Conservation (phyloP, 2,888 invertebrate genomes). For the Pheosia gnoma region DNA sequence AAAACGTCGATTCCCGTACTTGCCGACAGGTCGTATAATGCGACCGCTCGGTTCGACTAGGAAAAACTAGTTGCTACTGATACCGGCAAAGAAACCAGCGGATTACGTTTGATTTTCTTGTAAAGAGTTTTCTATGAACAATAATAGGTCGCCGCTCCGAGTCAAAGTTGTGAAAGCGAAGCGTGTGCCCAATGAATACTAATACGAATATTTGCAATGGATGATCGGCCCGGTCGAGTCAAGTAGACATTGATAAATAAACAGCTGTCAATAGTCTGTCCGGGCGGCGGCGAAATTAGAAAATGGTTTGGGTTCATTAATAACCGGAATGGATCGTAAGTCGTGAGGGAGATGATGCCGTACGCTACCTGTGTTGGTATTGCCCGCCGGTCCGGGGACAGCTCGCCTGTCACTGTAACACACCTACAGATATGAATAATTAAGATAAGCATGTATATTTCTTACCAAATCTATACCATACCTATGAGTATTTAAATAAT, state of each 20-base stretch:
- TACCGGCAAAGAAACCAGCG: constrained; percentile 46
- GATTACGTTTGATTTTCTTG: constrained; percentile 59
- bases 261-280: constrained; percentile 71
- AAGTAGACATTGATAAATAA: constrained; percentile 74
- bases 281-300: constrained; percentile 64
- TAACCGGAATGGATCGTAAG: constrained; percentile 70
- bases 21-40: constrained; percentile 57
- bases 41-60: constrained; percentile 29
- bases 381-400: constrained; percentile 41
- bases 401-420: constrained; percentile 2
- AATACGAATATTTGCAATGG: constrained; percentile 64
- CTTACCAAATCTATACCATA: constrained; percentile 24
- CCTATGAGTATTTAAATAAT: constrained; percentile 26
- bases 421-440: constrained; percentile 4
- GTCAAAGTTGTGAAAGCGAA: constrained; percentile 48
- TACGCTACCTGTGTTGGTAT: constrained; percentile 75
- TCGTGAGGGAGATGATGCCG: constrained; percentile 62
- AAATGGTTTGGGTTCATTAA: constrained; percentile 68
- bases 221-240: constrained; percentile 50
- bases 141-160: constrained; percentile 37
- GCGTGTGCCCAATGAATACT: constrained; percentile 51
- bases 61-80: constrained; percentile 48
- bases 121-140: constrained; percentile 48
- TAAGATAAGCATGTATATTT: constrained; percentile 2
- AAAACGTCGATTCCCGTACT: constrained; percentile 53